phyloP scores from a whole-genome alignment of 2,888 invertebrate genomes.

The Hylaea fasciaria region DNA sequence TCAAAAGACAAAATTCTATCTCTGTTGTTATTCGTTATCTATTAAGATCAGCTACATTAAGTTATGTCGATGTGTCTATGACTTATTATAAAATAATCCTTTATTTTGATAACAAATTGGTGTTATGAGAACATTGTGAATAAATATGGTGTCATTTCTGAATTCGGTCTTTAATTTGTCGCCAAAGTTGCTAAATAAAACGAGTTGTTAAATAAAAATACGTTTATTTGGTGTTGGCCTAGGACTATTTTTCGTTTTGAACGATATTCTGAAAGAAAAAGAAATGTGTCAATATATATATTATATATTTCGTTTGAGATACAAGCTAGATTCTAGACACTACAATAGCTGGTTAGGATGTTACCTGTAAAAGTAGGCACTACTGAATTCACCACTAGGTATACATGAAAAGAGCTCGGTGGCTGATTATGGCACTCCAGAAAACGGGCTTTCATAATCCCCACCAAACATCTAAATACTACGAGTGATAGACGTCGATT shows the following conservation, averaged over 20 bases:
- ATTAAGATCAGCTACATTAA: conserved; percentile 63
- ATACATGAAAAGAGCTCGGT: too few species aligned
- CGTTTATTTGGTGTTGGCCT: background rate
- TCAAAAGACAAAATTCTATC: conserved; percentile 43
- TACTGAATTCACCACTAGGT: too few species aligned
- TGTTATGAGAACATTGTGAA: conserved; percentile 83
- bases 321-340: too few species aligned
- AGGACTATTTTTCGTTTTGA: conserved; percentile 62
- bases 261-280: conserved; percentile 75
- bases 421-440: too few species aligned
- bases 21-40: conserved; percentile 39
- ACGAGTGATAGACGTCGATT: too few species aligned
- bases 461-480: too few species aligned
- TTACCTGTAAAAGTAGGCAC: too few species aligned
- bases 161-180: conserved; percentile 40
- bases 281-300: background rate
- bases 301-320: background rate
- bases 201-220: background rate
- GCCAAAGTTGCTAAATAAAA: background rate
- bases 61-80: conserved; percentile 79
- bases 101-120: conserved; percentile 84
- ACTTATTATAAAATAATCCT: conserved; percentile 80
- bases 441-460: too few species aligned
- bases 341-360: too few species aligned
- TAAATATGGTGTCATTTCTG: conserved; percentile 82